Conservation (phyloP, 2,113 vertebrate genomes). For the Nycticorax nycticorax region DNA sequence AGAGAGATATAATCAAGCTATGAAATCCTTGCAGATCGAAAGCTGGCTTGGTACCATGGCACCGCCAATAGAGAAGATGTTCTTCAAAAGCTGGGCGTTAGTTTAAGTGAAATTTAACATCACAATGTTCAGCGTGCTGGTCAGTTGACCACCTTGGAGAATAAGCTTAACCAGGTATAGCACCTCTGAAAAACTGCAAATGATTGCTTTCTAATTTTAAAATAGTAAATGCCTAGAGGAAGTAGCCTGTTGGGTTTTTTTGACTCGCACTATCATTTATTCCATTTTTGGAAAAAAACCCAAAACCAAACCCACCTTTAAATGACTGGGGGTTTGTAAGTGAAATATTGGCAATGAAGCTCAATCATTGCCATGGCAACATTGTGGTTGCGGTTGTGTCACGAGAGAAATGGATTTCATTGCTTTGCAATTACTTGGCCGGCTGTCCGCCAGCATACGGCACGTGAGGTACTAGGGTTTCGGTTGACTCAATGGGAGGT, state of each 20-base stretch:
- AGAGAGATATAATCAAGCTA: background rate
- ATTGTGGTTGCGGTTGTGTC: background rate
- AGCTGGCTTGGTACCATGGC: background rate
- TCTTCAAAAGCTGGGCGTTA: background rate
- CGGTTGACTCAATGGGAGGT: background rate
- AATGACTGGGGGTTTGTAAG: background rate
- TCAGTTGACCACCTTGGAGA: background rate
- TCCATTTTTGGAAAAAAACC: background rate
- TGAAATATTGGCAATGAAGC: background rate
- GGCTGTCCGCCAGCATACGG: background rate
- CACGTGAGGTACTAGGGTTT: background rate
- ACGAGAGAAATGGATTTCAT: background rate
- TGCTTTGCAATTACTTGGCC: background rate
- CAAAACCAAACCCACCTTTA: background rate
- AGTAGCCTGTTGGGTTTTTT: background rate
- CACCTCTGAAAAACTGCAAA: background rate
- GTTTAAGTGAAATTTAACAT: background rate
- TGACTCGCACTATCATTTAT: background rate
- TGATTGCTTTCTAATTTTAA: background rate
- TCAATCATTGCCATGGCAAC: background rate
- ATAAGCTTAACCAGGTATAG: background rate
- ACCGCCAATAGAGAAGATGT: background rate
- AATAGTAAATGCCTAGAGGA: background rate
- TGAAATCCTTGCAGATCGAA: background rate
- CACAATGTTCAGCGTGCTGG: background rate